A percentile compares a stretch with the other conserved stretches of the same genome.
These are phyloP conservation scores for Colletes latitarsis DNA, from an alignment of 1,140 invertebrate species.

Conservation along the genomic window DNA sequence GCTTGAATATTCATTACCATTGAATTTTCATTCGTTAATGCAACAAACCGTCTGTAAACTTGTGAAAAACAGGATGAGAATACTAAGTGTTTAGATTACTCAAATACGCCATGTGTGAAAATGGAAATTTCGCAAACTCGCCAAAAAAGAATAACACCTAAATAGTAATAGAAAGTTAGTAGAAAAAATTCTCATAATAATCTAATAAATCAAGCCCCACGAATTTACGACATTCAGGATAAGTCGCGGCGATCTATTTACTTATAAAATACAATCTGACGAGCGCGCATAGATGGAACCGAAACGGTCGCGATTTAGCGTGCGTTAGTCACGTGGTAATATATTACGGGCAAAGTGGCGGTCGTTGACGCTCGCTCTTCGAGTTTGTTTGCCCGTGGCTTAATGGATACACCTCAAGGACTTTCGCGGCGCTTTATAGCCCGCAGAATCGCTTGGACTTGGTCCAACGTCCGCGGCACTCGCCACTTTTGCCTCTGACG, in stretches of 20 bases:
- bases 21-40: slow-evolving; percentile 3
- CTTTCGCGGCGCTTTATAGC: slow-evolving; percentile 62
- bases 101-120: background rate
- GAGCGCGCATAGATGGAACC: slow-evolving; percentile 48
- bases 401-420: slow-evolving; percentile 69
- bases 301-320: slow-evolving; percentile 56
- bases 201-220: background rate
- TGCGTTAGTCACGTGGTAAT: slow-evolving; percentile 62
- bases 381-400: slow-evolving; percentile 65
- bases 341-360: slow-evolving; percentile 63
- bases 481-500: slow-evolving; percentile 48
- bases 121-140: no score
- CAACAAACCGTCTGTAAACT: no score
- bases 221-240: slow-evolving; percentile 23
- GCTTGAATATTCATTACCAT: slow-evolving; percentile 18
- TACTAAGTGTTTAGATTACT: no score
- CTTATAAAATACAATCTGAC: slow-evolving; percentile 68
- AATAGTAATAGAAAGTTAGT: background rate
- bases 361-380: slow-evolving; percentile 64
- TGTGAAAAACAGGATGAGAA: background rate
- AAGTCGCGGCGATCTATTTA: slow-evolving; percentile 58
- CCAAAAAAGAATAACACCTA: no score
- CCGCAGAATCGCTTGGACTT: slow-evolving; percentile 60
- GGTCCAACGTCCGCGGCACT: slow-evolving; percentile 60
- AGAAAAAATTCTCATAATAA: slow-evolving; percentile 2